These are phyloP conservation scores for Rhynchonema sp. DNA, from an alignment of 2,888 invertebrate species.

Conservation along the genomic window DNA sequence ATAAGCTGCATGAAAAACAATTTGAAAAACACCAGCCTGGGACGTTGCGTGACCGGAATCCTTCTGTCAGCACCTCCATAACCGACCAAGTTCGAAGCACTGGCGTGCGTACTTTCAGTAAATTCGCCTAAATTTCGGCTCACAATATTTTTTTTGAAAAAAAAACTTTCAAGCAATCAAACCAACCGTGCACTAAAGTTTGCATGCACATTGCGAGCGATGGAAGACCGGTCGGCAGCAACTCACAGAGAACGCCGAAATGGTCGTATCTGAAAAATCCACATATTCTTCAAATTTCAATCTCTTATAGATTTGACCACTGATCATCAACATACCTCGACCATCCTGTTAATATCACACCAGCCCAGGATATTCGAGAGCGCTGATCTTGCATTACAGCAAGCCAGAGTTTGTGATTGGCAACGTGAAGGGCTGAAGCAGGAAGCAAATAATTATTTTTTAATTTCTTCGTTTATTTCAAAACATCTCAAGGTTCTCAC, in stretches of 20 bases:
- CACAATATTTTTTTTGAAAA: too few relatives aligned
- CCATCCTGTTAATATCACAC: constrained; percentile 4
- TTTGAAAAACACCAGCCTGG: background rate
- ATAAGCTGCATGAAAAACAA: background rate
- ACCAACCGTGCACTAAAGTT: background rate
- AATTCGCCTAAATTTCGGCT: constrained; percentile 1
- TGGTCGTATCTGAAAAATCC: constrained; percentile 26
- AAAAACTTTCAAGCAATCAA: too few relatives aligned
- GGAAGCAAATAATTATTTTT: too few relatives aligned
- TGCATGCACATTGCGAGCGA: constrained; percentile 18
- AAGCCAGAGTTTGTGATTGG: constrained; percentile 7
- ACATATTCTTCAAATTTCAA: too few relatives aligned
- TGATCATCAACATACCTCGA: constrained; percentile 3
- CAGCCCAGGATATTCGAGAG: background rate
- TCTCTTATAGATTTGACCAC: too few relatives aligned
- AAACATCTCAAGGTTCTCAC: too few relatives aligned
- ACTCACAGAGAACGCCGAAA: constrained; percentile 30
- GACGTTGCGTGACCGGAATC: background rate
- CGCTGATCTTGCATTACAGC: constrained; percentile 4
- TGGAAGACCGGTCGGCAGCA: constrained; percentile 29
- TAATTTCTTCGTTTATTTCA: background rate
- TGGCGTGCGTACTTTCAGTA: background rate
- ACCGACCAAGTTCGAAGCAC: background rate
- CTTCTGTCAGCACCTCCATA: background rate
- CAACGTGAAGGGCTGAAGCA: constrained; percentile 3